These are phyloP conservation scores for Enteromius argenteus DNA, from an alignment of 2,797 vertebrate species.

Conservation along the genomic window DNA sequence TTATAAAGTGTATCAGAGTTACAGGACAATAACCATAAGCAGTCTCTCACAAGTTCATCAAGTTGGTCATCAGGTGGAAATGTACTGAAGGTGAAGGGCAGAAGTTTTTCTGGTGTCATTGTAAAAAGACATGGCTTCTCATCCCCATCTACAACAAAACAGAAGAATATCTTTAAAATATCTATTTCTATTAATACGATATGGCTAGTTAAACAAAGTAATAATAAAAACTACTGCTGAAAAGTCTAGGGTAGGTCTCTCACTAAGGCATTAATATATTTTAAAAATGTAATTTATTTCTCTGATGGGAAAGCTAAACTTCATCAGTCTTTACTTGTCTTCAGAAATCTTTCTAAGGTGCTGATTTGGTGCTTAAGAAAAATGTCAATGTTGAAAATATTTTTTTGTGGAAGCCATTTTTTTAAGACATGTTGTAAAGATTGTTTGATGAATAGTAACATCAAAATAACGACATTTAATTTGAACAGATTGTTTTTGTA, in stretches of 20 bases:
- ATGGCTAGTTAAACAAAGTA: background rate
- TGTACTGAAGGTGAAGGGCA: conserved; percentile 66
- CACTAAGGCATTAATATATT: background rate
- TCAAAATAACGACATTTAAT: background rate
- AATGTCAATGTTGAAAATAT: background rate
- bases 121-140: conserved; percentile 42
- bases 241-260: background rate
- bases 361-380: background rate
- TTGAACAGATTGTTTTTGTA: background rate
- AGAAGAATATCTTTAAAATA: background rate
- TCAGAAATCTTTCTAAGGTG: background rate
- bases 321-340: background rate
- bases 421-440: background rate
- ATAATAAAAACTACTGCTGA: background rate
- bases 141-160: conserved; percentile 47
- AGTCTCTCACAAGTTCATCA: conserved; percentile 69
- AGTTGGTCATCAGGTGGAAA: conserved; percentile 55
- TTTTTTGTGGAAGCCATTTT: background rate
- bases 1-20: background rate
- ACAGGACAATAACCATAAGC: conserved; percentile 5
- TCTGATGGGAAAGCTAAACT: background rate
- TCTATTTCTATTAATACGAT: background rate
- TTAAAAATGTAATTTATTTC: background rate
- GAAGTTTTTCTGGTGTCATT: conserved; percentile 65
- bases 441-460: background rate